Percentiles rank a stretch among this genome's conserved stretches.
phyloP scores from a whole-genome alignment of 2,797 vertebrate genomes.

The Rhadinocentrus ornatus region DNA sequence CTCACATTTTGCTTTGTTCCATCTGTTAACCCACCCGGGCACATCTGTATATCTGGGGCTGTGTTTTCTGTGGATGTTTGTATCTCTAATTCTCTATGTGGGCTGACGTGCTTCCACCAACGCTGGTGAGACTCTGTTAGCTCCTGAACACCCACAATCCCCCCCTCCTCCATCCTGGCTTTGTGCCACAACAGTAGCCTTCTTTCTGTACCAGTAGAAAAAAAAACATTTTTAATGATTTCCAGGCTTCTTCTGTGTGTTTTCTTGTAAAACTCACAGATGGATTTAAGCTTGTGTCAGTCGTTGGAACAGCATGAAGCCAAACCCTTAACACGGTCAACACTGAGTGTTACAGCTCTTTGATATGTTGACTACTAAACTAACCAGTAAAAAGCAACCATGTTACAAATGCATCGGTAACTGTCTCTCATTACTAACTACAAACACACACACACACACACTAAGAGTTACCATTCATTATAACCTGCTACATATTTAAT shows the following conservation, averaged over 20 bases:
- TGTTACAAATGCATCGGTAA: constrained; percentile 59
- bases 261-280: constrained; percentile 38
- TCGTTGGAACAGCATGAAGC: constrained; percentile 73
- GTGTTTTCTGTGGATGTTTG: constrained; percentile 79
- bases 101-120: constrained; percentile 73
- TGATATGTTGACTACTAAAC: constrained; percentile 43
- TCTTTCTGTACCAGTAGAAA: constrained; percentile 21
- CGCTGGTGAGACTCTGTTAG: constrained; percentile 67
- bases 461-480: constrained; percentile 35
- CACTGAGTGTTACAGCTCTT: constrained; percentile 26
- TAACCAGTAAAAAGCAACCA: constrained; percentile 52
- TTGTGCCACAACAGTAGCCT: constrained; percentile 20
- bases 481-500: constrained; percentile 53
- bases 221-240: background rate
- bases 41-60: constrained; percentile 72
- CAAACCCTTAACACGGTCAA: constrained; percentile 42
- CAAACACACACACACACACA: constrained; percentile 39
- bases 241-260: constrained; percentile 9
- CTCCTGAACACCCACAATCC: constrained; percentile 51
- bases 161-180: constrained; percentile 35
- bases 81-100: constrained; percentile 77
- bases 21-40: constrained; percentile 52
- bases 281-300: constrained; percentile 57
- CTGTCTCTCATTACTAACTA: constrained; percentile 62
- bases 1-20: constrained; percentile 53